These are phyloP conservation scores for Esox masquinongy DNA, from an alignment of 2,797 vertebrate genomes.

Conservation along the genomic window DNA sequence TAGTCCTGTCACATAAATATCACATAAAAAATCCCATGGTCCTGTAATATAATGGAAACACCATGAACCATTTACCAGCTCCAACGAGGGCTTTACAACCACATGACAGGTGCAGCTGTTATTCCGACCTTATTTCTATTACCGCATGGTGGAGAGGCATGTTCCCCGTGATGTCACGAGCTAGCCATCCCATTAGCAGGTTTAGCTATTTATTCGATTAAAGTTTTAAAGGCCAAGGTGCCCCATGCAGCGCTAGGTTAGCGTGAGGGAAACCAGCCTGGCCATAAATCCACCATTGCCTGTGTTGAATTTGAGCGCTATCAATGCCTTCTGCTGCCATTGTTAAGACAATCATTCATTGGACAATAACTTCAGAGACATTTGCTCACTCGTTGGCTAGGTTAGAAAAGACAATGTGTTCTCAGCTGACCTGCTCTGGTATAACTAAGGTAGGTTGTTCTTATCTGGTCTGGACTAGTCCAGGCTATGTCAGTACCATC, in stretches of 20 bases:
- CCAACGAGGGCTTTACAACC: background rate
- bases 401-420: constrained; percentile 18
- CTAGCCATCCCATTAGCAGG: background rate
- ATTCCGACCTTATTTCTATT: background rate
- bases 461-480: background rate
- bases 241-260: background rate
- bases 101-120: background rate
- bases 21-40: background rate
- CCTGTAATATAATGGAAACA: too few relatives aligned
- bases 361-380: constrained; percentile 11
- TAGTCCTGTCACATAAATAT: background rate
- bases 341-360: constrained; percentile 38
- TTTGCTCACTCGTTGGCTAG: constrained; percentile 15
- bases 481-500: background rate
- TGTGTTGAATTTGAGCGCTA: background rate
- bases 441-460: background rate
- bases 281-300: background rate
- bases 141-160: background rate
- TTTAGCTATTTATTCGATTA: background rate
- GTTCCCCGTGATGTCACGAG: background rate
- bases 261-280: background rate
- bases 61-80: background rate
- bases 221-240: background rate
- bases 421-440: background rate
- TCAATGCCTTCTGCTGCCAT: constrained; percentile 26